Conservation (phyloP, 1,140 invertebrate genomes). For the Cyclina sinensis region DNA sequence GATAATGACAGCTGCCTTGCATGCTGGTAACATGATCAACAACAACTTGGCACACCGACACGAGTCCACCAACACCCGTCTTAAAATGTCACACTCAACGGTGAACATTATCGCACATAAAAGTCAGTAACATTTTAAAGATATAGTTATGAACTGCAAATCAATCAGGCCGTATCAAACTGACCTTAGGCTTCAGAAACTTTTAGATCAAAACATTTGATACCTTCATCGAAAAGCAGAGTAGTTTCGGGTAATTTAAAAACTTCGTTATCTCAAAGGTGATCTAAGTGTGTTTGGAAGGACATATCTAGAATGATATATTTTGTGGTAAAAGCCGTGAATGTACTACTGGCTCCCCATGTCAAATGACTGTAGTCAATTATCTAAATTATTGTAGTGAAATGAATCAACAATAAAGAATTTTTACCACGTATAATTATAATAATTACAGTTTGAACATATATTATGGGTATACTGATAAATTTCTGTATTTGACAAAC, state of each 20-base stretch:
- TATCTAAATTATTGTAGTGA: slow-evolving; percentile 15
- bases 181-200: slow-evolving; percentile 15
- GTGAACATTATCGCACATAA: not conserved
- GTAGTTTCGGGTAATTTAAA: slow-evolving; percentile 50
- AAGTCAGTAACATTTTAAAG: not conserved
- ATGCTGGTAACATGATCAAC: slow-evolving; percentile 30
- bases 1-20: slow-evolving; percentile 1
- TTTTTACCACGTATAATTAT: not conserved
- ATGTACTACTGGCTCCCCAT: not conserved
- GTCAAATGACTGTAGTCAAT: slow-evolving; percentile 21
- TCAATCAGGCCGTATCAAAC: slow-evolving; percentile 15
- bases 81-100: not conserved
- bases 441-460: slow-evolving; percentile 3
- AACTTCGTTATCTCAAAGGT: slow-evolving; percentile 40
- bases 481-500: not conserved
- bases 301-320: slow-evolving; percentile 27
- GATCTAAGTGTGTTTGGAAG: slow-evolving; percentile 43
- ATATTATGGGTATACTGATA: not conserved
- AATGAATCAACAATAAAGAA: slow-evolving; percentile 26
- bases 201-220: slow-evolving; percentile 45
- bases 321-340: not conserved
- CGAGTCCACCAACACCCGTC: not conserved
- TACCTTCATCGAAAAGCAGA: slow-evolving; percentile 42
- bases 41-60: not conserved
- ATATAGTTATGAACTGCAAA: not conserved